Conservation (phyloP, 2,113 vertebrate species). For the Sander lucioperca region DNA sequence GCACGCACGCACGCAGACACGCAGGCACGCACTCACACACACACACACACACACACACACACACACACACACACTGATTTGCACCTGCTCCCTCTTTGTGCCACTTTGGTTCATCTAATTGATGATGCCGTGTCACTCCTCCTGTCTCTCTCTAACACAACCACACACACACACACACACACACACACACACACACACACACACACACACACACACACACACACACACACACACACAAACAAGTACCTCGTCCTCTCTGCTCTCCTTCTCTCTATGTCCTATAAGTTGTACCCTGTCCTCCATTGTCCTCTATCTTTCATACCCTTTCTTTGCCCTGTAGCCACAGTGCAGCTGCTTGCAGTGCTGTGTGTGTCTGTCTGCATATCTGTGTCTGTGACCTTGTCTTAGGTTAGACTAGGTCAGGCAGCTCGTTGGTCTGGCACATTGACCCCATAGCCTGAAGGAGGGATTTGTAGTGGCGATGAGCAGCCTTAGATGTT, state of each 20-base stretch:
- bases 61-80: constrained; percentile 60
- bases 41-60: constrained; percentile 48
- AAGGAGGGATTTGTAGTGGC: constrained; percentile 52
- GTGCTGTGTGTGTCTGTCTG: constrained; percentile 22
- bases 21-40: constrained; percentile 21
- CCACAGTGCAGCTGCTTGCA: constrained; percentile 54
- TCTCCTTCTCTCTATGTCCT: constrained; percentile 53
- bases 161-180: constrained; percentile 3
- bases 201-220: constrained; percentile 21
- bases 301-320: constrained; percentile 45
- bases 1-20: constrained; percentile 38
- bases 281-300: constrained; percentile 51
- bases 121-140: constrained; percentile 75
- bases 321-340: constrained; percentile 54
- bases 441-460: constrained; percentile 53
- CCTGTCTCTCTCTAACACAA: constrained; percentile 23
- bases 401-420: constrained; percentile 58
- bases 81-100: constrained; percentile 78
- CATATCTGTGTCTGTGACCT: constrained; percentile 65
- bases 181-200: constrained; percentile 1
- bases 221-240: constrained; percentile 15
- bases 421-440: constrained; percentile 54
- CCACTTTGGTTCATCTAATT: constrained; percentile 81
- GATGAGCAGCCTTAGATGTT: constrained; percentile 37
- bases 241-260: constrained; percentile 23